Base-by-base conservation (phyloP, 1,140 invertebrate genomes). In the Pomacea maculata region DNA sequence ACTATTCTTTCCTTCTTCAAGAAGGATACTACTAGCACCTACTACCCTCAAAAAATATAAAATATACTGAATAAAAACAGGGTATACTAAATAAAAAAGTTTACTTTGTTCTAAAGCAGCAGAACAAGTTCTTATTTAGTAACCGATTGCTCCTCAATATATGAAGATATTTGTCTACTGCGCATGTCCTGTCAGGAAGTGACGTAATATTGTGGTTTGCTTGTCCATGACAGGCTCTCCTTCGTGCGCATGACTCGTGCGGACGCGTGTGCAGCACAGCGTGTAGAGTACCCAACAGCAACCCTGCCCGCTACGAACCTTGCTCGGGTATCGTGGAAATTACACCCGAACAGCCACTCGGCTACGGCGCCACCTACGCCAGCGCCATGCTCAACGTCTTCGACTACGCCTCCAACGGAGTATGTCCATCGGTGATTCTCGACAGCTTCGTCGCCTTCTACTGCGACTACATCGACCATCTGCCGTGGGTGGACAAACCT, bases 231-330 rank as follows among this genome's bases (percentile, higher is more conserved):
- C 78, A 79, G 54, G 86, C 85, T 6, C 74, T 88, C 15, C 57
- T 89, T 11, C 80, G 85, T 17, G 88, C 87, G 21, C 85, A 84
- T 75, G 88, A 89, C 82, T 85, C 85, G 0, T 89, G 88, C 75
- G 88, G 88, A 14, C 80, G 87, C 70, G 80, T 88, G 10, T 89
- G 88, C 75, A 84, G 84, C 57, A 85, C 87, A 15, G 83, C 87
- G 29, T 89, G 87, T 79, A 86, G 82, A 74, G 79, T 85, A 34
- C 85, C 86, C 0, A 79, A 78, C 15, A 82, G 83, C 45, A 74
- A 82, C 17, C 78, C 80, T 1, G 79, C 81, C n/a, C 74, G 84
- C 17, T 87, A 78, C 52, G 80, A 83, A 15, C 83, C 84, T 0
- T 89, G 87, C 73, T 86, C 84, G 0, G 88, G 87, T n/a, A 83